Base-by-base conservation (phyloP, 2,113 vertebrate species). In the Martes martes region DNA sequence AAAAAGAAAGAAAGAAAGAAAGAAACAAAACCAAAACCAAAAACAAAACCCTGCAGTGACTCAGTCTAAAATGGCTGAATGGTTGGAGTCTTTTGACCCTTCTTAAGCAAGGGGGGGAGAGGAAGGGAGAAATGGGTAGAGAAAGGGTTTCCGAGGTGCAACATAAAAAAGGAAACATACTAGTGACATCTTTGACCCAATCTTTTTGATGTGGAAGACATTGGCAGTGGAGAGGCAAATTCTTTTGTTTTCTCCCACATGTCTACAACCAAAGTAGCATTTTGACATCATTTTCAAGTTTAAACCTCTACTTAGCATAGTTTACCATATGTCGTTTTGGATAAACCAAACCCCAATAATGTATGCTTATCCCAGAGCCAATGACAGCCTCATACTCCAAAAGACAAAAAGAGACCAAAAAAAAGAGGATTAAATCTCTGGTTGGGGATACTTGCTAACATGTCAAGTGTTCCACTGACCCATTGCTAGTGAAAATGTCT, bases 241-340 rank as follows among this genome's bases (percentile, higher is more conserved):
- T 71, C 8, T 84, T 76, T 50, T 91, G 80, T 95, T 55, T 55
- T 24, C 31, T 86, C 36, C 52, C 33, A 52, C 26, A 78, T 97
- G 28, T 59, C 45, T 88, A 76, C 36, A 94, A 85, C 90, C 69
- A 96, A 96, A 94, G 39, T 93, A 96, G 14, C 52, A 74, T 94
- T 97, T 97, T 84, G 95, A 90, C 19, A 73, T 84, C 80, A 93
- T 94, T 96, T 97, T 90, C 74, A 94, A 83, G 26, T 82, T 93
- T 97, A 96, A 98, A 95, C 96, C 92, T 85, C 92, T 97, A 97
- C 87, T 98, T 98, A 97, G 36, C 63, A 15, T 74, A 91, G 80
- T 94, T 92, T 90, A 96, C 36, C 45, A 90, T 82, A 91, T 89
- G 59, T 6, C 89, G 78, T 96, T 97, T 94, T 52, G 92, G 85